Percentiles rank a stretch among this genome's conserved stretches.
phyloP scores from a whole-genome alignment of 2,113 vertebrate genomes.

The Puffinus mauretanicus region DNA sequence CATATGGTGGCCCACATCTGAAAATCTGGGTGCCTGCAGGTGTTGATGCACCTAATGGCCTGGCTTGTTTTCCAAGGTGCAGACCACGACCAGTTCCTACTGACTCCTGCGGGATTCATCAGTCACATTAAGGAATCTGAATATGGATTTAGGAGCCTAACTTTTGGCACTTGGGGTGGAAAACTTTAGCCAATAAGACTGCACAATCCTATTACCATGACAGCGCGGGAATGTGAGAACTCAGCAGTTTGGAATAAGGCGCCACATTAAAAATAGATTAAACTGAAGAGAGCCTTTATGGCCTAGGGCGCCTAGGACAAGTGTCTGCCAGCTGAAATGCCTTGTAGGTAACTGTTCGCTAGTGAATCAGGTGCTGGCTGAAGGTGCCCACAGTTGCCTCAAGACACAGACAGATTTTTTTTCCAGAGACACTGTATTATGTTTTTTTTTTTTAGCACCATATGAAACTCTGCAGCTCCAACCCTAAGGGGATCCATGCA shows the following conservation, averaged over 20 bases:
- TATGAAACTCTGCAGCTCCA: neutral
- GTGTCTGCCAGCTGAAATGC: slow-evolving; percentile 39
- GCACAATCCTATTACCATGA: slow-evolving; percentile 4
- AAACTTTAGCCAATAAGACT: neutral
- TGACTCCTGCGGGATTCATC: neutral
- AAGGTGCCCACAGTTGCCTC: slow-evolving; percentile 22
- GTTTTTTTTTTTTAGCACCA: neutral
- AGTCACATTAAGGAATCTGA: neutral
- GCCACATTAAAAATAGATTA: slow-evolving; percentile 55
- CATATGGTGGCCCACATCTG: neutral
- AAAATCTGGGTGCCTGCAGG: neutral
- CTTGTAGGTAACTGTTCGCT: slow-evolving; percentile 9
- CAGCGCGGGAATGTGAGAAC: slow-evolving; percentile 15
- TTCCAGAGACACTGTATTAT: slow-evolving; percentile 14
- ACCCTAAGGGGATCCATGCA: neutral
- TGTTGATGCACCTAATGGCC: neutral
- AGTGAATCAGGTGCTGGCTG: slow-evolving; percentile 53
- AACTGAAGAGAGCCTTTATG: slow-evolving; percentile 7
- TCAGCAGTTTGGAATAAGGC: slow-evolving; percentile 28
- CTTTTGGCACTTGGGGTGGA: neutral
- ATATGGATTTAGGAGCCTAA: neutral
- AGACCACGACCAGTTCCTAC: neutral
- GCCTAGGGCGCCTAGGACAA: slow-evolving; percentile 5
- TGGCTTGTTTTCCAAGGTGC: neutral
- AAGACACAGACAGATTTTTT: slow-evolving; percentile 38